phyloP scores from a whole-genome alignment of 2,113 vertebrate genomes.

The Orthonyx spaldingii region DNA sequence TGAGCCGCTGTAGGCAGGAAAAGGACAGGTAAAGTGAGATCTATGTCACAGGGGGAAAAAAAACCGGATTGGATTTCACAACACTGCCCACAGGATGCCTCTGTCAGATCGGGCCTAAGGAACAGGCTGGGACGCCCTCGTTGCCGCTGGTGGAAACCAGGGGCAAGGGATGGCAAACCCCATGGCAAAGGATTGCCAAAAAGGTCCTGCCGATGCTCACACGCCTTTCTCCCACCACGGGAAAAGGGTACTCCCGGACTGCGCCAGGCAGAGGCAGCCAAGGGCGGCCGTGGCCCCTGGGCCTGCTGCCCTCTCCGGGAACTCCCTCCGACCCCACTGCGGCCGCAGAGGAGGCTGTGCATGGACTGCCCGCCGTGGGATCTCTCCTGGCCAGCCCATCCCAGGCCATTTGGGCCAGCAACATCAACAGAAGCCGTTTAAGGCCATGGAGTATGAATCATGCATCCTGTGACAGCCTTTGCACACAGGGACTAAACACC shows the following conservation, averaged over 20 bases:
- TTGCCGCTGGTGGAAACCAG: not conserved
- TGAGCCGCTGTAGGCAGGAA: not conserved
- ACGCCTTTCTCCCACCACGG: rapidly evolving
- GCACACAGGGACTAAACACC: not conserved
- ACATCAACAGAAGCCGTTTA: not conserved
- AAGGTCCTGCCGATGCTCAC: not conserved
- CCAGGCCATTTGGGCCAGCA: not conserved
- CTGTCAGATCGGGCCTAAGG: not conserved
- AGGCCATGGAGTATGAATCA: not conserved
- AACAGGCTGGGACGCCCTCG: rapidly evolving
- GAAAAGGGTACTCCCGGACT: not conserved
- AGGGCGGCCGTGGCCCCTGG: rapidly evolving
- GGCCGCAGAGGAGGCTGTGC: rapidly evolving
- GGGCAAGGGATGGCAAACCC: not conserved
- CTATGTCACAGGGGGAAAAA: not conserved
- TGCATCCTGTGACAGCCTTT: not conserved
- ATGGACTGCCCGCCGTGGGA: not conserved
- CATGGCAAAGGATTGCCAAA: not conserved
- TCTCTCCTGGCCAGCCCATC: not conserved
- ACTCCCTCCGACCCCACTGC: not conserved
- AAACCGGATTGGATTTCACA: not conserved
- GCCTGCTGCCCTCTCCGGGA: not conserved
- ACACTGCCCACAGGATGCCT: not conserved
- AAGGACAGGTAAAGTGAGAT: not conserved
- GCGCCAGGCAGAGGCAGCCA: not conserved